Conservation (phyloP, 2,113 vertebrate species). For the Vulpes ferrilata region DNA sequence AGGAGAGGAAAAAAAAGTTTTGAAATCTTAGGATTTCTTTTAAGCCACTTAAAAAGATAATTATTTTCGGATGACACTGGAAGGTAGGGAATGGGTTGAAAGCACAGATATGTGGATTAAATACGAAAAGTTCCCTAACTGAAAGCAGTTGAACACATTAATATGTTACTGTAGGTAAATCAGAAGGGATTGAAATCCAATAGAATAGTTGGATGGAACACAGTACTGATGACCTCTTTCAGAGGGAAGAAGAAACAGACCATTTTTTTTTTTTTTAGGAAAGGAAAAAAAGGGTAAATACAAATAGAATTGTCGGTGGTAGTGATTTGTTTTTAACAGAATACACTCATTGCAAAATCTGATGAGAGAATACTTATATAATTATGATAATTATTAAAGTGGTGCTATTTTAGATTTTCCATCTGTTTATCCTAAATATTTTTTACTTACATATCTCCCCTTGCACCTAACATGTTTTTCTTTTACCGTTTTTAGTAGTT, state of each 20-base stretch:
- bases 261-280: background rate
- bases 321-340: background rate
- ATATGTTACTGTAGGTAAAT: background rate
- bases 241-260: background rate
- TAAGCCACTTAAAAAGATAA: slow-evolving; percentile 59
- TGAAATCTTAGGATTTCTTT: slow-evolving; percentile 45
- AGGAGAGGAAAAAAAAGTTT: background rate
- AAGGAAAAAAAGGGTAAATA: background rate
- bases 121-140: background rate
- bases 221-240: background rate
- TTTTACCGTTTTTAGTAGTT: background rate
- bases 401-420: background rate
- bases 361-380: background rate
- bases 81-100: slow-evolving; percentile 21
- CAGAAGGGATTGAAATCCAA: background rate
- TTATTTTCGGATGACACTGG: background rate
- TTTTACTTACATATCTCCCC: background rate
- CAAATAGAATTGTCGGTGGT: background rate
- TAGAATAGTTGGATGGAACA: background rate
- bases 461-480: background rate
- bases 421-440: background rate
- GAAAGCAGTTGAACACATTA: background rate
- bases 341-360: background rate
- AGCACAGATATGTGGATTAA: background rate
- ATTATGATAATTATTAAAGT: background rate